Evolutionary conservation across 2,113 vertebrate species (phyloP), one percentile per base, ranked within the genome.

Genomic region (Prionailurus viverrinus): DNA sequence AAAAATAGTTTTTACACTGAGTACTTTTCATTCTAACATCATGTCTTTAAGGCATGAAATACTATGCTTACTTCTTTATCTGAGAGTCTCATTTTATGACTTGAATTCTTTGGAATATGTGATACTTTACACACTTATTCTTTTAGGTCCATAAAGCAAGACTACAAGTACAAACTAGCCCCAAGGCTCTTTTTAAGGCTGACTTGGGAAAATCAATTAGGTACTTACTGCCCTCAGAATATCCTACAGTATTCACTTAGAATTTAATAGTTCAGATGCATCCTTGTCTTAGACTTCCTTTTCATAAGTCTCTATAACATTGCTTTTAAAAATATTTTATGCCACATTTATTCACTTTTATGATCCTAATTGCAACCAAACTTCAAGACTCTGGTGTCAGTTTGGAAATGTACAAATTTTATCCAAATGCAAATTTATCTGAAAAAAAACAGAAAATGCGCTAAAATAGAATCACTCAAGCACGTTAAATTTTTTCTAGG

Each of bases 21-120:
- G 48, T n/a, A 73, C 16, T 13, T 39, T 61, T 53, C 14, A 29
- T 89, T 83, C 80, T 41, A 90, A 13, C 53, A 76, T 33, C 18
- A 16, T 53, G 10, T 84, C 68, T 74, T 92, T 95, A 95, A 85
- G 19, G 4, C 55, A 79, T 89, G 10, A 73, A 84, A 76, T 82
- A 76, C 7, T 55, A 41, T 61, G 61, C 19, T 71, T 1, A 25
- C 68, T 88, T 80, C 51, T 92, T 73, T 41, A 82, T 48, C 65
- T 81, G 84, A 94, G 23, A 65, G 41, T 74, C n/a, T 93, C 25
- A 92, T 68, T 89, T 81, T 76, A 82, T 63, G 31, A 68, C 58
- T 89, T 95, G 36, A 95, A 73, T 65, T 95, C 53, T 95, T 92
- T 73, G 27, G 31, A 92, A 61, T 95, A 83, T 39, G 55, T 82